Evolutionary conservation across 2,888 invertebrate genomes (phyloP), one percentile per base, ranked within the genome.

Genomic region (Didymodactylos carnosus): DNA sequence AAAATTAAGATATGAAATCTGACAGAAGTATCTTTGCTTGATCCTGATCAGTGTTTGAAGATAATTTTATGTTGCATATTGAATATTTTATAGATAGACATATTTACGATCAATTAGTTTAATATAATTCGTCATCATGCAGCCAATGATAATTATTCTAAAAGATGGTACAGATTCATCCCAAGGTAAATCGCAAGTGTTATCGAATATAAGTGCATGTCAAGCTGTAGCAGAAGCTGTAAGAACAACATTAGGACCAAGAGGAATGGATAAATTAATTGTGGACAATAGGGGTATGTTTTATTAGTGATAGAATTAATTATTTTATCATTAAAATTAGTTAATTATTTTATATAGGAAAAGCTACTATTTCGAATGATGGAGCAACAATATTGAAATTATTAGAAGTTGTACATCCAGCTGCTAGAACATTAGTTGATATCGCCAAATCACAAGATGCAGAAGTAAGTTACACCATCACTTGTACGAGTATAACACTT

Each of bases 401-500:
- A n/a, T 82, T 99, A 79, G 95, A 99, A 80, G 90, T 99, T 79
- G 89, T 98, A 29, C 98, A 98, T 84, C 98, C 98, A 0, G 98
- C 98, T 29, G 98, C 95, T 0, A 94, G 91, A 84, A 94, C 93
- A 0, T 84, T 99, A 77, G 97, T 98, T 5, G 98, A 99, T 81
- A 98, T 99, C 78, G 98, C 98, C 29, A 94, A 94, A 83, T 97
- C 97, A 51, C 98, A 99, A 83, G 95, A 95, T 87, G 92, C 92
- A 39, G 95, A 95, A 88, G 94, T n/a, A n/a, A n/a, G n/a, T n/a
- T n/a, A n/a, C n/a, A n/a, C n/a, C n/a, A n/a, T n/a, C n/a, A n/a
- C n/a, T n/a, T n/a, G n/a, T n/a, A n/a, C n/a, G n/a, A n/a, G n/a
- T n/a, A n/a, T n/a, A n/a, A n/a, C n/a, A n/a, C n/a, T n/a, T n/a